Evolutionary conservation across 2,797 vertebrate species (phyloP), one percentile per base, ranked within the genome.

Genomic region (Tokudaia tokunoshimensis): DNA sequence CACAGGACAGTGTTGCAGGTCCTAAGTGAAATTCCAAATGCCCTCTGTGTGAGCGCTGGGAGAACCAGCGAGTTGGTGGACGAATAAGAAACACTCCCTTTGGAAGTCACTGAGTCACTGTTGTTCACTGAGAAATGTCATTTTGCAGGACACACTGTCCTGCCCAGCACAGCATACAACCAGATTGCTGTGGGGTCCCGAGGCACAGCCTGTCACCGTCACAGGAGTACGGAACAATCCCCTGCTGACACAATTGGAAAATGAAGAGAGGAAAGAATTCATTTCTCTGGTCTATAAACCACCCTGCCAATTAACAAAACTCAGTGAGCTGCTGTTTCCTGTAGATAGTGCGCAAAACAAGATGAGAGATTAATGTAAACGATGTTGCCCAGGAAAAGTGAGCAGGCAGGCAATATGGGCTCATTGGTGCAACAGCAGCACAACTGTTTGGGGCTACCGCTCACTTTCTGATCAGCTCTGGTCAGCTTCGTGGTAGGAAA

Each of bases 251-350:
- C 26, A 83, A 70, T 0, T 63, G 94, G 63, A 82, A 95, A 91
- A 78, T 12, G 15, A 88, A 88, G 34, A 93, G 52, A 92, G 52
- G 81, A 59, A 63, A 92, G 0, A 50, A 37, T 61, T 37, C 10
- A 92, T 83, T 86, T 7, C 22, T 80, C 9, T 13, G 5, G 19
- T 82, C 52, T 79, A 79, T 63, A 87, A 89, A 74, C 59, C 37
- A 74, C 85, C 44, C 55, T 95, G 87, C 29, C 52, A 67, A 26
- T 63, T 82, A 89, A 91, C 67, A 96, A 90, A 94, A 61, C 61
- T 12, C 76, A 84, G 8, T 12, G 17, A 29, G 29, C 61, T 86
- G 7, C 59, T 86, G 6, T 63, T 90, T 83, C 87, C 67, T 41
- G 52, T 22, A 59, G 59, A 91, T 19, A 70, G 59, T 3, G 15